Evolutionary conservation across 92 coral and sea anemone genomes (phyloP).

Genomic region (Palythoa grandiflora): DNA sequence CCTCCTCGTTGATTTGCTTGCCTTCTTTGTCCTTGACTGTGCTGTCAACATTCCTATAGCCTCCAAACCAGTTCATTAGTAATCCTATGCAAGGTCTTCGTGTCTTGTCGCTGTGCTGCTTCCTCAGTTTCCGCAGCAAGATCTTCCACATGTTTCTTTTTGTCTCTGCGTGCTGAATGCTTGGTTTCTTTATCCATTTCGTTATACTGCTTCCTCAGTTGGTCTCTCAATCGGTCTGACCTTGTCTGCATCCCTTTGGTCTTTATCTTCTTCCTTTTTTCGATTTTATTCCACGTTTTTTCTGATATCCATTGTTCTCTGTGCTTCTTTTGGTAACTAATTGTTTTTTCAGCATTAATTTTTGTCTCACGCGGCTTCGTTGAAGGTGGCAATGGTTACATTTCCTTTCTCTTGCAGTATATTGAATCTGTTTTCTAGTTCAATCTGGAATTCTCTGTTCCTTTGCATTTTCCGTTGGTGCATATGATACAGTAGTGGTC

Average conservation of each 20-base stretch:
- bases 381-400: constrained; percentile 10
- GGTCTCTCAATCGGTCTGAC: no score
- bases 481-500: no score
- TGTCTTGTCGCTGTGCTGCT: no score
- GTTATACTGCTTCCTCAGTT: no score
- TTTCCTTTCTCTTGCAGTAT: neutral
- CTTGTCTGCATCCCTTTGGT: no score
- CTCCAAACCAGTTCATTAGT: constrained; percentile 14
- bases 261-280: neutral
- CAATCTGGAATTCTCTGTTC: no score
- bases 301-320: neutral
- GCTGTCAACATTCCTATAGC: constrained; percentile 14
- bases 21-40: constrained; percentile 17
- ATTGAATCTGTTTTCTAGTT: no score
- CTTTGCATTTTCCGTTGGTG: no score
- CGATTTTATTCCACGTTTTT: constrained; percentile 1
- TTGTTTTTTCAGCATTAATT: constrained; percentile 1
- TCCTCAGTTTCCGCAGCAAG: no score
- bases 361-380: constrained; percentile 14
- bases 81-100: neutral
- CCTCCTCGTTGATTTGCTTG: constrained; percentile 18
- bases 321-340: no score
- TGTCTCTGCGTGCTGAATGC: no score
- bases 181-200: neutral
- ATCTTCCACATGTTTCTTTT: no score